Conservation (phyloP, 2,797 vertebrate genomes). For the Choloepus didactylus region DNA sequence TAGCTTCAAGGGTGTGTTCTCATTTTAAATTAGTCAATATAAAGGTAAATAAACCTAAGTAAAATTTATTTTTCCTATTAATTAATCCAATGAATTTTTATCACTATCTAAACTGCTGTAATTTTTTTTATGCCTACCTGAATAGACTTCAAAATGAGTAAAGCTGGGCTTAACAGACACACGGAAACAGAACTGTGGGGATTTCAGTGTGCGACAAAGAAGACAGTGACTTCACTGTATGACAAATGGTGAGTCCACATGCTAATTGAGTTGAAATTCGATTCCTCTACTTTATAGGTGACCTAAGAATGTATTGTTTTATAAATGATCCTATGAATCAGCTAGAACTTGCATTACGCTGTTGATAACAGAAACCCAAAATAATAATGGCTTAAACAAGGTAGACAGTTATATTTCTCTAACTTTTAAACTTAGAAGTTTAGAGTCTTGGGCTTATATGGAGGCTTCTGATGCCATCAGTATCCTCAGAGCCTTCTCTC, state of each 20-base stretch:
- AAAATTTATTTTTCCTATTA: background rate
- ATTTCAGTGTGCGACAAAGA: slow-evolving; percentile 27
- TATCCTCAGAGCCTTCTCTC: background rate
- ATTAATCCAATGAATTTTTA: background rate
- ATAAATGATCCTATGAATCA: background rate
- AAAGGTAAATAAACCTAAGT: background rate
- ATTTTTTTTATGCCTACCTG: background rate
- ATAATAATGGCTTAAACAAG: background rate
- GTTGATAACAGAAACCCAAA: background rate
- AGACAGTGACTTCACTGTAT: slow-evolving; percentile 4
- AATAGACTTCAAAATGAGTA: background rate
- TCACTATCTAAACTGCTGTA: background rate
- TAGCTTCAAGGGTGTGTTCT: background rate
- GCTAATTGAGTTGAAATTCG: background rate
- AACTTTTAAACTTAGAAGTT: background rate
- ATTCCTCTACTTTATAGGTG: background rate
- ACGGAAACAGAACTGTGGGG: background rate
- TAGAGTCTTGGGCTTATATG: background rate
- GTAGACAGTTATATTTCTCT: background rate
- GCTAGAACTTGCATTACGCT: background rate
- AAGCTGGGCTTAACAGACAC: background rate
- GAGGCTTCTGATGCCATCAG: background rate
- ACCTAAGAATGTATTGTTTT: background rate
- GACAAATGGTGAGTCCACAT: background rate
- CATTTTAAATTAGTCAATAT: background rate